Conservation (phyloP, 2,888 invertebrate genomes). For the Tetranychus truncatus region DNA sequence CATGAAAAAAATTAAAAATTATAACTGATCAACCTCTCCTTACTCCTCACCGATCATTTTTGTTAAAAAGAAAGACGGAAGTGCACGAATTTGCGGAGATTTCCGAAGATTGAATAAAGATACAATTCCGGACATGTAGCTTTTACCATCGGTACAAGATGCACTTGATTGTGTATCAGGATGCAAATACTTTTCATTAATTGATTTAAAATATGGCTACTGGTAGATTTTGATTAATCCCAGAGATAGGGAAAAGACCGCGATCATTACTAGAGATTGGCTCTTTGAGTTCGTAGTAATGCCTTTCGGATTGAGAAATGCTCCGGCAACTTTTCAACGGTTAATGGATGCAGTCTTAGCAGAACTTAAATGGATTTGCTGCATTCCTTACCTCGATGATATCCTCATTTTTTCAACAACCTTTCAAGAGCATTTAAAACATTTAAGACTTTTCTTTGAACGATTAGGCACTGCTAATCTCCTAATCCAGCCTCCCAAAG, state of each 20-base stretch:
- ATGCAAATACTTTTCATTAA: neutral
- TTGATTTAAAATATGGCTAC: neutral
- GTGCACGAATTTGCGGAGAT: neutral
- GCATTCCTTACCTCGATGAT: slow-evolving; percentile 6
- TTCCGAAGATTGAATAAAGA: neutral
- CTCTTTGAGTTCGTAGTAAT: neutral
- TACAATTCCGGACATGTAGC: neutral
- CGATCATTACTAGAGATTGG: neutral
- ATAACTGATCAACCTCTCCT: neutral
- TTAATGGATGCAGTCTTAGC: neutral
- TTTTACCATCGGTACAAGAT: neutral
- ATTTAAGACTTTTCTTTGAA: neutral
- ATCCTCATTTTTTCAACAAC: neutral
- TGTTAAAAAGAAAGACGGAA: neutral
- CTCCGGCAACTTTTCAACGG: neutral
- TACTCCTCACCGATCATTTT: neutral
- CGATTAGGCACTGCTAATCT: neutral
- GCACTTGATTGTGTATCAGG: neutral
- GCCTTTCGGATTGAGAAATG: neutral
- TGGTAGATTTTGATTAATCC: neutral
- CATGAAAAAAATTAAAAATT: neutral
- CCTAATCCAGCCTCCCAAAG: neutral
- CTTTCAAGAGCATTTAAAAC: slow-evolving; percentile 1
- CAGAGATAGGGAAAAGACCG: neutral
- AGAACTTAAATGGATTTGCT: neutral